Base-by-base conservation (phyloP, 23 tunicate genomes). In the Diplosoma virens region DNA sequence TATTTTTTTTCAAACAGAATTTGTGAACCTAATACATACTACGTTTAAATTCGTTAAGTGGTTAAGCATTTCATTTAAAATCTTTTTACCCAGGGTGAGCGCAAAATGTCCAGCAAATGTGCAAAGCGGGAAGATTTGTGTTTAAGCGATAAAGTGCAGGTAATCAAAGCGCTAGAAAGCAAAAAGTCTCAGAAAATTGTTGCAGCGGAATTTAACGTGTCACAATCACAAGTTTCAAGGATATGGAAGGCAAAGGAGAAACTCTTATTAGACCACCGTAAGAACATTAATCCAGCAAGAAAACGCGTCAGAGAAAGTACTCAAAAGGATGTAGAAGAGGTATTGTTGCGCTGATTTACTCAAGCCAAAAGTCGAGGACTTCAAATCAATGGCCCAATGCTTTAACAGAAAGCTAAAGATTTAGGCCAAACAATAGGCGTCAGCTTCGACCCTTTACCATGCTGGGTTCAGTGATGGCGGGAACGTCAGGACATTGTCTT, bases 351-450 rank as follows among this genome's bases (percentile, higher is more conserved):
- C 25, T 69, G 76, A 58, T 69, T 69, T 58, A 69, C 30, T 23
- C 77, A 71, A 25, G 77, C 77, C 77, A 71, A 71, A 71, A 41
- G 33, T n/a, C 11, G 59, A 52, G 79, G 66, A 55, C 66, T 75
- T 29, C 23, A 21, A 28, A 75, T 75, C 41, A 75, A 21, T 55
- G 66, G 79, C 29, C 66, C 79, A 52, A 52, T 75, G 79, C 79
- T 75, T 22, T 66, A 55, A 52, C 45, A 75, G 46, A 75, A 71
- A 71, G 59, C 77, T 1, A 71, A 71, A 41, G 30, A 71, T 37
- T 71, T 71, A 37, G 77, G 3, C 30, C 47, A 67, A 6, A 3
- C 45, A 34, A 71, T 47, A 37, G 77, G 30, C 30, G 28, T 37
- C 26, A 47, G 21, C 32, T 71, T 71, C 47, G 77, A 71, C 30